phyloP scores from a whole-genome alignment of 2,113 vertebrate genomes.

The Callithrix jacchus region DNA sequence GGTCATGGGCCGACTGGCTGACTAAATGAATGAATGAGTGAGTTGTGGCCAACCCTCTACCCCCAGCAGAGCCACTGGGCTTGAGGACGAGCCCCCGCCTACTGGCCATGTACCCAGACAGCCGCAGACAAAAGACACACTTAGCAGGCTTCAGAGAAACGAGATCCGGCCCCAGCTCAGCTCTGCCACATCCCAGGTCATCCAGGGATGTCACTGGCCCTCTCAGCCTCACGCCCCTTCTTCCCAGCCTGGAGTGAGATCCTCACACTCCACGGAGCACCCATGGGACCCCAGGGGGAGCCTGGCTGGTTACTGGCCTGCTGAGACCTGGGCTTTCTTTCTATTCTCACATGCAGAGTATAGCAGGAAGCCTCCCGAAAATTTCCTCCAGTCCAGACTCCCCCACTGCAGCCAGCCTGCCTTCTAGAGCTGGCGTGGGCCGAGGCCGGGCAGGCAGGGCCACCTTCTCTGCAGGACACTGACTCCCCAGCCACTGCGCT shows the following conservation, averaged over 20 bases:
- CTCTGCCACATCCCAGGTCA: no score
- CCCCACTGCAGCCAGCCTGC: no score
- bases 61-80: background rate
- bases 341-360: rapidly evolving
- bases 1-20: rapidly evolving
- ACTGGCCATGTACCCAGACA: rapidly evolving
- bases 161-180: rapidly evolving
- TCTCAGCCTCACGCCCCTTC: no score
- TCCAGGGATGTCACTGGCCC: background rate
- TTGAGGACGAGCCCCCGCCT: background rate
- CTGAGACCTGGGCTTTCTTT: background rate
- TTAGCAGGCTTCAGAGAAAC: background rate
- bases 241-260: no score
- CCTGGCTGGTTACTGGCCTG: rapidly evolving
- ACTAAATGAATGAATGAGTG: background rate
- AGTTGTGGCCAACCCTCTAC: background rate
- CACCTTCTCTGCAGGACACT: background rate
- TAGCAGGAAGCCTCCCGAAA: rapidly evolving
- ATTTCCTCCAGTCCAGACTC: background rate
- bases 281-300: rapidly evolving
- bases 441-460: rapidly evolving
- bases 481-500: background rate
- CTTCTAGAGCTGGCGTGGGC: background rate
- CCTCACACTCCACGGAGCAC: no score
- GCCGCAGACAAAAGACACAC: background rate